Evolutionary conservation across 2,113 vertebrate genomes (phyloP).

Genomic region (Morone chrysops): DNA sequence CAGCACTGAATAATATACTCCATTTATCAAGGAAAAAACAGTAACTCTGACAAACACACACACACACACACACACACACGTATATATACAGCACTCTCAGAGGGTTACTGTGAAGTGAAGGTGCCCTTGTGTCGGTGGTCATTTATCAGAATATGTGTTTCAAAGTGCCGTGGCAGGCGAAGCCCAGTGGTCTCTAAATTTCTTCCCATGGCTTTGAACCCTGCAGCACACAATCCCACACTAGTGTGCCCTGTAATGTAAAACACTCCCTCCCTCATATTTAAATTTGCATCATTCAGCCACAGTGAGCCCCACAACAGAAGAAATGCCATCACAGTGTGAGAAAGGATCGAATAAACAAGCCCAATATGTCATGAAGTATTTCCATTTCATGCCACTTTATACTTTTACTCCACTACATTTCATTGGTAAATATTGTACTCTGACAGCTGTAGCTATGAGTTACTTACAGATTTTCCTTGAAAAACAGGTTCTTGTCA

Average conservation of each 20-base stretch:
- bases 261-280: slow-evolving; percentile 26
- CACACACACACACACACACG: not conserved
- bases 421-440: not conserved
- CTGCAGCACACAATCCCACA: slow-evolving; percentile 31
- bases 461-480: too few species aligned
- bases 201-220: slow-evolving; percentile 49
- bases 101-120: slow-evolving; percentile 58
- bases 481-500: too few species aligned
- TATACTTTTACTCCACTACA: not conserved
- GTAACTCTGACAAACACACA: slow-evolving; percentile 52
- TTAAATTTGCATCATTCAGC: slow-evolving; percentile 50
- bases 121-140: slow-evolving; percentile 72
- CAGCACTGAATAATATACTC: slow-evolving; percentile 66
- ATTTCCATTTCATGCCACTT: not conserved
- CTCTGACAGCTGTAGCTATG: not conserved
- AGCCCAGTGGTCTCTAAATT: slow-evolving; percentile 37
- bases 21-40: slow-evolving; percentile 73
- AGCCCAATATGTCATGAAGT: not conserved
- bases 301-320: not conserved
- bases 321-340: slow-evolving; percentile 23
- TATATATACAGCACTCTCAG: slow-evolving; percentile 34
- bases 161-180: slow-evolving; percentile 50
- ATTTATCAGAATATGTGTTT: slow-evolving; percentile 70
- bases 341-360: slow-evolving; percentile 11
- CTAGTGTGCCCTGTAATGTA: slow-evolving; percentile 27